Conservation (phyloP, 2,888 invertebrate genomes). For the Eulithis prunata region DNA sequence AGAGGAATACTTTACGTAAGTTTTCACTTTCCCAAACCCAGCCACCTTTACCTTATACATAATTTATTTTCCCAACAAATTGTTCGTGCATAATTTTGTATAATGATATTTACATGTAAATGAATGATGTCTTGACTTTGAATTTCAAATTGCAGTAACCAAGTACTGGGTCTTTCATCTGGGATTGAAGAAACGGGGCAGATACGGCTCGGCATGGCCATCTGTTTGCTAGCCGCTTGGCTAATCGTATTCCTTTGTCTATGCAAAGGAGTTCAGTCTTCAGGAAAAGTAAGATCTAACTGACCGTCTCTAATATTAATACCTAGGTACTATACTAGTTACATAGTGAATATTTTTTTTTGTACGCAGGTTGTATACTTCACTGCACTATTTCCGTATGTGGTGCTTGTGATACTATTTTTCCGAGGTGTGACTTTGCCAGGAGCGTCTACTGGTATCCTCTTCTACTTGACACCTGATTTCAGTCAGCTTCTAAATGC, state of each 20-base stretch:
- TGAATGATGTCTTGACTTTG: conserved; percentile 22
- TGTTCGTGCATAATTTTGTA: conserved; percentile 24
- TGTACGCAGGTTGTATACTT: conserved; percentile 87
- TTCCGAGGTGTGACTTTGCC: conserved; percentile 91
- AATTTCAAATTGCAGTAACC: conserved; percentile 72
- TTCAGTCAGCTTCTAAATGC: conserved; percentile 89
- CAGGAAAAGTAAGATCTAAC: conserved; percentile 85
- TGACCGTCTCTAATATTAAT: background rate
- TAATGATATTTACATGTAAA: conserved; percentile 23
- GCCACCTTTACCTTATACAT: conserved; percentile 21
- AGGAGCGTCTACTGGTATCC: conserved; percentile 90
- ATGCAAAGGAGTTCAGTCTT: conserved; percentile 91
- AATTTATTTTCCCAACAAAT: conserved; percentile 24
- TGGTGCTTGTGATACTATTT: conserved; percentile 90
- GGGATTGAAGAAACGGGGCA: conserved; percentile 89
- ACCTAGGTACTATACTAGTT: background rate
- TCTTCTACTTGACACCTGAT: conserved; percentile 92
- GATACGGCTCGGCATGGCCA: conserved; percentile 88
- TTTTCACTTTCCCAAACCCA: conserved; percentile 27
- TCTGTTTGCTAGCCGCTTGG: conserved; percentile 91
- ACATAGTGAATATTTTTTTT: background rate
- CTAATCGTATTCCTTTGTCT: conserved; percentile 90
- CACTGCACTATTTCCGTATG: conserved; percentile 90
- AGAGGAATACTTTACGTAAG: conserved; percentile 89
- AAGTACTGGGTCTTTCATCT: conserved; percentile 88